Percentiles rank a stretch among this genome's conserved stretches.
Evolutionary conservation across 2,113 vertebrate genomes (phyloP).

Genomic region (Penelope pileata): DNA sequence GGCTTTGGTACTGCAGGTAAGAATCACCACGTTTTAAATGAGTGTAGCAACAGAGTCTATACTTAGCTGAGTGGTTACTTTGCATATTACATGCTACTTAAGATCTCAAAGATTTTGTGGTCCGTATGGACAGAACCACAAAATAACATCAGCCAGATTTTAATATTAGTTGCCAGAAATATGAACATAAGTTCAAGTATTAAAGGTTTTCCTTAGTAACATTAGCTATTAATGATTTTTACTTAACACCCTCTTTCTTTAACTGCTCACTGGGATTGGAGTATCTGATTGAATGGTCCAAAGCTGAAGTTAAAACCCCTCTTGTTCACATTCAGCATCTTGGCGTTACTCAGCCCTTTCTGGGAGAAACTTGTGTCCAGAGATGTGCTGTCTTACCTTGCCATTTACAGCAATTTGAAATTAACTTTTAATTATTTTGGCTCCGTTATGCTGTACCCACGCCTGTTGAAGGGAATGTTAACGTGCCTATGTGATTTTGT

Average conservation of each 20-base stretch:
- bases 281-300: background rate
- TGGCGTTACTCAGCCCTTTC: background rate
- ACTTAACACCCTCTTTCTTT: background rate
- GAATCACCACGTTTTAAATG: background rate
- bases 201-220: background rate
- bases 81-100: background rate
- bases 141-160: background rate
- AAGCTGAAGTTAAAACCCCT: background rate
- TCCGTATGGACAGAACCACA: background rate
- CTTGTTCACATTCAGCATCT: background rate
- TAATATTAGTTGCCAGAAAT: background rate
- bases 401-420: background rate
- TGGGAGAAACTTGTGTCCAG: background rate
- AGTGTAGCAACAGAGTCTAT: background rate
- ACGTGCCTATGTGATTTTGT: background rate
- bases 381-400: background rate
- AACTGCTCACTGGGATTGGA: background rate
- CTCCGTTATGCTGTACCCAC: background rate
- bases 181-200: background rate
- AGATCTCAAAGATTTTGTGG: background rate
- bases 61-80: background rate
- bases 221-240: background rate
- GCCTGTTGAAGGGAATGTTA: background rate
- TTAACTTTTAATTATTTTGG: background rate
- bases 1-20: background rate